Evolutionary conservation across 2,113 vertebrate genomes (phyloP).

Genomic region (Jaculus jaculus): DNA sequence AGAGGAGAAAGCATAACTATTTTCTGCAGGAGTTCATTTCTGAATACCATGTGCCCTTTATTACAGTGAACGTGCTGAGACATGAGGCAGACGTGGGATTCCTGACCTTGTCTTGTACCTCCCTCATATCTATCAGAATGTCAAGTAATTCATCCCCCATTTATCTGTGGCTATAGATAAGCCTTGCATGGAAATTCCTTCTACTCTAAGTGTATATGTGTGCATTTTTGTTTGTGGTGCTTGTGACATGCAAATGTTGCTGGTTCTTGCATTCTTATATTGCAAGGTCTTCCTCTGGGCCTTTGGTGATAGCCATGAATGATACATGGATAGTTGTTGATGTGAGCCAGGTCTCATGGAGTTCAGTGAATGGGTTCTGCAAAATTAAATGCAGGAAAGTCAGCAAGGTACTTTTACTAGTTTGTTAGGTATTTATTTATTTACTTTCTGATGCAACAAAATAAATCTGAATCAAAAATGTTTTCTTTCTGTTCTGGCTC

Average conservation of each 20-base stretch:
- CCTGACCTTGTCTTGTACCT: not conserved
- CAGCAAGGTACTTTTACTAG: not conserved
- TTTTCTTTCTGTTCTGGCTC: not conserved
- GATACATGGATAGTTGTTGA: not conserved
- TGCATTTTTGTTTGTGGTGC: fast-evolving
- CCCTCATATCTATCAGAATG: not conserved
- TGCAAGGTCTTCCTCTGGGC: not conserved
- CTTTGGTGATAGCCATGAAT: not conserved
- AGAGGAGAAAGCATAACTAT: not conserved
- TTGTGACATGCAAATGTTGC: not conserved
- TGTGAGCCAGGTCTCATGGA: not conserved
- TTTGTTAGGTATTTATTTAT: not conserved
- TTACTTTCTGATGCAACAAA: not conserved
- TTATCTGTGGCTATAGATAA: not conserved
- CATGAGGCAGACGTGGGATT: too few relatives aligned
- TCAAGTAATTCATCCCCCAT: not conserved
- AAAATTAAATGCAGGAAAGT: not conserved
- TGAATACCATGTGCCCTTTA: not conserved
- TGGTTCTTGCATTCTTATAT: not conserved
- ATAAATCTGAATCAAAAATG: not conserved
- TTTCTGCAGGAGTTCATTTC: not conserved
- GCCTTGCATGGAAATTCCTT: not conserved
- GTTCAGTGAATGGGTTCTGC: not conserved
- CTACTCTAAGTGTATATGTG: fast-evolving
- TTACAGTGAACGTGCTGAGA: not conserved